Evolutionary conservation across 2,888 invertebrate genomes (phyloP).

Genomic region (Tetragonula carbonaria): DNA sequence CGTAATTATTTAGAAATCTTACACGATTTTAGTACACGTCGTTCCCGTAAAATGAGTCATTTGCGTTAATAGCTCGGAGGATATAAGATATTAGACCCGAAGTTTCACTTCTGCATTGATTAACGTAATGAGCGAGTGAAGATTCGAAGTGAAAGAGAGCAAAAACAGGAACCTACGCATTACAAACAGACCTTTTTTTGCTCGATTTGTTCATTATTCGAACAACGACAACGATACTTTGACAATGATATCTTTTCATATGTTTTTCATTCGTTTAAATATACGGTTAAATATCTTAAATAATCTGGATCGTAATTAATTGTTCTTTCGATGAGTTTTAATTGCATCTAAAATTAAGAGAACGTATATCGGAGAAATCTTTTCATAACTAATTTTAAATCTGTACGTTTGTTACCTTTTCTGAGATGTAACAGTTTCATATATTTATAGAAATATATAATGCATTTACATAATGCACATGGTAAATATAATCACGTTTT

Average conservation of each 20-base stretch:
- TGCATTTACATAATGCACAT: too few species aligned
- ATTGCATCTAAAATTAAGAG: background rate
- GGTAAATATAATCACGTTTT: background rate
- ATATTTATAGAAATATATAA: too few species aligned
- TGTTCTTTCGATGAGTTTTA: background rate
- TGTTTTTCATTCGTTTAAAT: background rate
- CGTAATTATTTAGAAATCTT: background rate
- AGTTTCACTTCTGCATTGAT: slow-evolving; percentile 45
- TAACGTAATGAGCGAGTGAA: slow-evolving; percentile 18
- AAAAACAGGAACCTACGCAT: slow-evolving; percentile 9
- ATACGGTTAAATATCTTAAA: too few species aligned
- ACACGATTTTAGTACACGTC: background rate
- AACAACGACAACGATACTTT: background rate
- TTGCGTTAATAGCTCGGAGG: background rate
- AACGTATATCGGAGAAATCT: background rate
- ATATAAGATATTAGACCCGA: slow-evolving; percentile 3
- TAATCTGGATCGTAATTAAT: background rate
- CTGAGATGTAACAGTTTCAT: too few species aligned
- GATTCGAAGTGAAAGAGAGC: slow-evolving; percentile 24
- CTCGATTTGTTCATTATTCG: background rate
- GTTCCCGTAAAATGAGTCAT: background rate
- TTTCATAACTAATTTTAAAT: background rate
- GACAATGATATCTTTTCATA: background rate
- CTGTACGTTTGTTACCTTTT: too few species aligned
- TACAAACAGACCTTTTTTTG: background rate